A percentile compares a stretch with the other conserved stretches of the same genome.
Evolutionary conservation across 1,140 invertebrate genomes (phyloP).

Genomic region (Artemia franciscana): DNA sequence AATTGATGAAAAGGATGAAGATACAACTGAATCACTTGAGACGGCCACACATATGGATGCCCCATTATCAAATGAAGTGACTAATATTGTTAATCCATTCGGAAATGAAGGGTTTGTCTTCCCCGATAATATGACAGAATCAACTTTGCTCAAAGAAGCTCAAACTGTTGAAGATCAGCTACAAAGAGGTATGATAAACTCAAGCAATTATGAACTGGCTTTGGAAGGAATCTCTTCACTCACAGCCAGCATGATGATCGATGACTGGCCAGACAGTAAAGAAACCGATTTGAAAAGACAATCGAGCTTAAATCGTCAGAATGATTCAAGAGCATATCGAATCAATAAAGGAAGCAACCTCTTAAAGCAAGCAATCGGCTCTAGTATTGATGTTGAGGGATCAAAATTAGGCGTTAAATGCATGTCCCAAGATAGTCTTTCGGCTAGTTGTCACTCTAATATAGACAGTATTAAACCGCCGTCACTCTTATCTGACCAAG

Average conservation of each 20-base stretch:
- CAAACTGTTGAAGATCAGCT: background rate
- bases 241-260: background rate
- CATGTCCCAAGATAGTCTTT: background rate
- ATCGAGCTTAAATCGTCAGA: background rate
- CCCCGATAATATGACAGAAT: background rate
- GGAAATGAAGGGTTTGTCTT: background rate
- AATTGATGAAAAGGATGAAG: background rate
- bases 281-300: background rate
- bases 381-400: background rate
- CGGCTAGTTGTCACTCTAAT: slow-evolving; percentile 30
- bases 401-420: background rate
- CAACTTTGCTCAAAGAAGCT: background rate
- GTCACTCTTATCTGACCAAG: slow-evolving; percentile 38
- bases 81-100: background rate
- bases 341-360: background rate
- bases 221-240: background rate
- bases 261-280: background rate
- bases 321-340: background rate
- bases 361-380: background rate
- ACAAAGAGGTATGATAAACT: background rate
- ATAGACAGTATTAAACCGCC: slow-evolving; percentile 58
- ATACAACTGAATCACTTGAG: background rate
- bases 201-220: background rate
- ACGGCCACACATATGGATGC: background rate
- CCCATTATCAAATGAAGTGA: background rate